Evolutionary conservation across 1,140 invertebrate species (phyloP).

Genomic region (Halictus rubicundus): DNA sequence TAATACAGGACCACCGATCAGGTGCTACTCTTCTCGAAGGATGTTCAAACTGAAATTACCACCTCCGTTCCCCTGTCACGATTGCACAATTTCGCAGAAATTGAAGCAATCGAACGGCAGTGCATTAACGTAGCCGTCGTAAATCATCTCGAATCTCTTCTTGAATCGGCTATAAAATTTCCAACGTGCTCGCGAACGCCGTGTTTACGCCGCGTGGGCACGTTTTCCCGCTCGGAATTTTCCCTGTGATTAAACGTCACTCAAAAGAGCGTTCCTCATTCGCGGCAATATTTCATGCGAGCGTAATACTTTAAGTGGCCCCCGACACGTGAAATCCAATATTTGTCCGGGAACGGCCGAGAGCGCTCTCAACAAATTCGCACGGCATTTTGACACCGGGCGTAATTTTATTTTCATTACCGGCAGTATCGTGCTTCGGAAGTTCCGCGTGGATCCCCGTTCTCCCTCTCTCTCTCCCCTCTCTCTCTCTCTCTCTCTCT

Average conservation of each 20-base stretch:
- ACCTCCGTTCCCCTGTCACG: no score
- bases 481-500: neutral
- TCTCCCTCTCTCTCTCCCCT: neutral
- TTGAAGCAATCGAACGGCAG: no score
- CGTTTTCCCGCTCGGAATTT: slow-evolving; percentile 1
- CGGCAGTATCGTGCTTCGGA: neutral
- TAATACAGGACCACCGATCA: no score
- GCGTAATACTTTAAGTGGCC: slow-evolving; percentile 44
- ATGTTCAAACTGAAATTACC: no score
- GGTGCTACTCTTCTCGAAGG: no score
- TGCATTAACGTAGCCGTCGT: neutral
- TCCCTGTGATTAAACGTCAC: slow-evolving; percentile 12
- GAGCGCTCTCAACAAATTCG: slow-evolving; percentile 6
- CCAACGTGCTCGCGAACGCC: neutral
- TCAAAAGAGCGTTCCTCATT: neutral
- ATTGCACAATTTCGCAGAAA: no score
- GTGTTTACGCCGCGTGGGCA: no score
- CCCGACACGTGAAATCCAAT: slow-evolving; percentile 32
- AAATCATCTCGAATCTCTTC: neutral
- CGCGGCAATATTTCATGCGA: slow-evolving; percentile 31
- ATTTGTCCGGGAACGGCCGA: slow-evolving; percentile 27
- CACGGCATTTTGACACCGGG: slow-evolving; percentile 15
- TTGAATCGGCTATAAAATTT: neutral
- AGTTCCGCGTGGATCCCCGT: neutral
- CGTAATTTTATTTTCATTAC: slow-evolving; percentile 44